Base-by-base conservation (phyloP, 1,140 invertebrate species). In the Gonatopus flavifemur region DNA sequence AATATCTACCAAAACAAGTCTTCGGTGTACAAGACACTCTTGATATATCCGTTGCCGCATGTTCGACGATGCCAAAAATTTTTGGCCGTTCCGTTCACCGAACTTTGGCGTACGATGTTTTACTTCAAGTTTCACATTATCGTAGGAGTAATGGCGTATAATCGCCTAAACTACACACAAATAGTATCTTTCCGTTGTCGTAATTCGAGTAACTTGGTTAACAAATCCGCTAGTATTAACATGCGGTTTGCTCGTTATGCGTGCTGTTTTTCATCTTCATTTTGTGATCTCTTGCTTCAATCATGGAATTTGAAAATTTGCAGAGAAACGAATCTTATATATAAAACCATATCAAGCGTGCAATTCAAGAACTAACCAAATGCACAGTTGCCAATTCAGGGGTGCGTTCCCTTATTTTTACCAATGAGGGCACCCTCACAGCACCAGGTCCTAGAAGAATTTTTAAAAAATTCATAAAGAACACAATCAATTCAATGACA, bases 21-120 rank as follows among this genome's bases (percentile, higher is more conserved):
- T 57, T 52, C 52, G 54, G 33, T 47, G 37, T 44, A 44, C 44
- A 48, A 51, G 33, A 51, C 41, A 48, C 48, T 46, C 35, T 47
- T 30, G 48, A 32, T 45, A 54, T 43, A 57, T 37, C 52, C 36
- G 44, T 44, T 57, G 60, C 60, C 60, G 62, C 63, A 66, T 66
- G 58, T 61, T 64, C 58, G 61, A 47, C 55, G 57, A 57, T 43
- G 47, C 37, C 28, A 22, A 45, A 20, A 43, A 47, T 32, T 55
- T 49, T 46, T 51, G 46, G 50, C 46, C 31, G 56, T 52, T 52
- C 49, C 48, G 50, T 50, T 59, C 40, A 36, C 49, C 52, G 46
- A 56, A 51, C 49, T 41, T 30, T 46, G 56, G 51, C 52, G 33
- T 28, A 22, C 42, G n/a, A n/a, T 38, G 33, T 46, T 39, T 38